Evolutionary conservation across 1,140 invertebrate genomes (phyloP).

Genomic region (Drosophila ananassae): DNA sequence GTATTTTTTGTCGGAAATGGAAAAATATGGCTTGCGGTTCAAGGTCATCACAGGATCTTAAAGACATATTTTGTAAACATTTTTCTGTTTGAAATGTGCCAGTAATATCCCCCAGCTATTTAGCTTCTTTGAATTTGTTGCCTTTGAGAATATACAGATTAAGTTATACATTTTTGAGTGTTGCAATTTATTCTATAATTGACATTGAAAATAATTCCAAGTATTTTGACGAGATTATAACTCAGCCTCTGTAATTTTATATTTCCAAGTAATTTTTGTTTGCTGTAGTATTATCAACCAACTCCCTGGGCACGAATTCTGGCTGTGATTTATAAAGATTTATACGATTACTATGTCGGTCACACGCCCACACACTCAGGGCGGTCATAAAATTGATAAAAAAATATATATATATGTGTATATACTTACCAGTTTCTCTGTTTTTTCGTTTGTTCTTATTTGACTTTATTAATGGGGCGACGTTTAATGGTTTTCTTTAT

Average conservation of each 20-base stretch:
- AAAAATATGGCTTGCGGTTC: slow-evolving; percentile 14
- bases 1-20: slow-evolving; percentile 15
- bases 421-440: not conserved
- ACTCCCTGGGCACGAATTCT: slow-evolving; percentile 34
- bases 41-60: slow-evolving; percentile 26
- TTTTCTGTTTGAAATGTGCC: not conserved
- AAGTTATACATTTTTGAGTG: not conserved
- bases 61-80: slow-evolving; percentile 1
- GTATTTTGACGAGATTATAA: not conserved
- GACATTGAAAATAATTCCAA: not conserved
- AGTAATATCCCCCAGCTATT: not conserved
- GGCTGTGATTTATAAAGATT: slow-evolving; percentile 76
- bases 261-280: not conserved
- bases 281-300: not conserved
- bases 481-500: slow-evolving; percentile 76
- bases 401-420: slow-evolving; percentile 19
- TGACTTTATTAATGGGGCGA: slow-evolving; percentile 54
- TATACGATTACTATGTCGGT: slow-evolving; percentile 66
- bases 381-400: slow-evolving; percentile 73
- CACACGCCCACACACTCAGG: slow-evolving; percentile 73
- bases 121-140: too few species aligned
- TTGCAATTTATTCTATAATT: not conserved
- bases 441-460: slow-evolving; percentile 31
- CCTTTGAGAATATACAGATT: too few species aligned
- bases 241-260: not conserved